Evolutionary conservation across 2,888 invertebrate genomes (phyloP), one percentile per base, ranked within the genome.

Genomic region (Folsomia manolachei): DNA sequence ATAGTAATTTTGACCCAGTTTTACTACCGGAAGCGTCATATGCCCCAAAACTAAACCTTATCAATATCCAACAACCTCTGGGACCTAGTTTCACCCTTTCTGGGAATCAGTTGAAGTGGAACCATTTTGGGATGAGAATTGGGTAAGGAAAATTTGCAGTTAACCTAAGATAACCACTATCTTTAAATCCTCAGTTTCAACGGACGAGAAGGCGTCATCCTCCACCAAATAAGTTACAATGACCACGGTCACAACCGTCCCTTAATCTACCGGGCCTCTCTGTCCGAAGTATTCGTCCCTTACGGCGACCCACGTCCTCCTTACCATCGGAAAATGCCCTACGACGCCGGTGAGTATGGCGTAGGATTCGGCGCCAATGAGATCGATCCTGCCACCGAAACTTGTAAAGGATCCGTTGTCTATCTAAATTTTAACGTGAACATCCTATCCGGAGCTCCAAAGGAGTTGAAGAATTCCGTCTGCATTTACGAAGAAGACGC

Each of bases 401-500:
- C 9, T 14, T 62, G 25, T 24, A 23, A 14, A 23, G 23, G 25
- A 23, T 19, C 21, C 21, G 71, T 70, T 0, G 23, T 39, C 1
- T 75, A 71, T 19, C 27, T 71, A 24, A 71, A 75, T 21, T 69
- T 62, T 14, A 14, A 26, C 18, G 27, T 70, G 7, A 63, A 64
- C 26, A 66, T 71, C 18, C 25, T n/a, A 19, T 27, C 69, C 7
- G 76, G 76, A 4, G 65, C 67, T 19, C 53, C 65, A 0, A 19
- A 27, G 11, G 64, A 14, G 14, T 7, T 75, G 2, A 53, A 39
- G 25, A 70, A 65, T 2, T 73, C 66, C 1, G 56, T 77, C 1
- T 73, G 75, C 24, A 60, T 77, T n/a, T 53, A 71, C 27, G 77
- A 77, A 24, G 72, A 75, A 26, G 75, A 73, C 66, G 70, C 67